These are phyloP conservation scores for Geopemphigus sp. DNA, from an alignment of 1,140 invertebrate genomes.

Conservation along the genomic window DNA sequence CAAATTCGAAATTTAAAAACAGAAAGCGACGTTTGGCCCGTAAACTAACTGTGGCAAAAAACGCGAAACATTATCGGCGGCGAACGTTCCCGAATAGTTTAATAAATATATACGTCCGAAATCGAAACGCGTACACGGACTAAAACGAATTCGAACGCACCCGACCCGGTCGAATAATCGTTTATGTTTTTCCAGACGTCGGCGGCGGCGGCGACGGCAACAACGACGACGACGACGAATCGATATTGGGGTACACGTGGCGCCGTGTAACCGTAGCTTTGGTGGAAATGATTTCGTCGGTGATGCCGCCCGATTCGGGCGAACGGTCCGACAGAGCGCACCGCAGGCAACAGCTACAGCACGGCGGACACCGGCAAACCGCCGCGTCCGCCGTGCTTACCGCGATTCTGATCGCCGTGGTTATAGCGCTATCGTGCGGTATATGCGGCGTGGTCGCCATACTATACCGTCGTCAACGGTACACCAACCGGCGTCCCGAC, in stretches of 20 bases:
- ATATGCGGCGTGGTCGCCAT: neutral
- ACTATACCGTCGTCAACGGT: neutral
- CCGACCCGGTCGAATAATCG: no score
- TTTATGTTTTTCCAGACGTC: no score
- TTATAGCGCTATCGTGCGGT: slow-evolving; percentile 4
- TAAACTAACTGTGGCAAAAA: no score
- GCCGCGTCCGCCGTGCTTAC: neutral
- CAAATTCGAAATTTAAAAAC: no score
- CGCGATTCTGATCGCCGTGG: neutral
- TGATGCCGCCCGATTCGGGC: neutral
- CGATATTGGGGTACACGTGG: neutral
- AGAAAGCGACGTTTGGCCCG: no score
- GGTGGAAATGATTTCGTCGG: neutral
- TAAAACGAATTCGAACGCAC: no score
- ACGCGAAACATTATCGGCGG: no score
- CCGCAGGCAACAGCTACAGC: neutral
- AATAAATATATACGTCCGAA: no score
- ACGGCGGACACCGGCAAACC: neutral
- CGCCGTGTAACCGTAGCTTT: neutral
- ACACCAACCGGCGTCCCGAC: neutral
- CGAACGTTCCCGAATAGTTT: no score
- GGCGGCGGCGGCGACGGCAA: no score
- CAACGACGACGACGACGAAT: neutral
- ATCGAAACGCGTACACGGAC: no score
- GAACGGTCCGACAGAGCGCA: neutral